Conservation (phyloP, 2,888 invertebrate genomes). For the Emmelina monodactyla region DNA sequence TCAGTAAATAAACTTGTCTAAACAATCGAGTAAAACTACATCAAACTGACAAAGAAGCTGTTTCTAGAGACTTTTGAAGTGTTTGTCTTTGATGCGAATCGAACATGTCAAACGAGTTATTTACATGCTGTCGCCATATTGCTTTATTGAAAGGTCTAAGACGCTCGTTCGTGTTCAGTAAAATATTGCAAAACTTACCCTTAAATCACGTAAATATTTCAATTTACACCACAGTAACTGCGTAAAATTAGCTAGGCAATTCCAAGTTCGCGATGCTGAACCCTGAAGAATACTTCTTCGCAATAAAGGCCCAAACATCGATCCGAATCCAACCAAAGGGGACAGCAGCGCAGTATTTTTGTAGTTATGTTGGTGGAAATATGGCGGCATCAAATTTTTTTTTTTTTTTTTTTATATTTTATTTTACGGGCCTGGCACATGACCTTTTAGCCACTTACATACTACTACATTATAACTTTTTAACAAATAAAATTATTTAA, state of each 20-base stretch:
- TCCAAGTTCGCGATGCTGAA: constrained; percentile 75
- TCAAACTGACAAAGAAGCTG: too few relatives aligned
- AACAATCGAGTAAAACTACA: too few relatives aligned
- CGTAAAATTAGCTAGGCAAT: constrained; percentile 69
- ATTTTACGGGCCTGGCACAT: too few relatives aligned
- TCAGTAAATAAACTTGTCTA: too few relatives aligned
- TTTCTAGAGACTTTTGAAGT: not conserved
- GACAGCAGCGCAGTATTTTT: not conserved
- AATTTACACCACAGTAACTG: constrained; percentile 70
- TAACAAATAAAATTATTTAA: too few relatives aligned
- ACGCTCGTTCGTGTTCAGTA: constrained; percentile 10
- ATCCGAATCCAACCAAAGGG: too few relatives aligned
- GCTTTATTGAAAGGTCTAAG: constrained; percentile 31
- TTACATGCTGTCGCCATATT: constrained; percentile 65
- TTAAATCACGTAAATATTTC: constrained; percentile 57
- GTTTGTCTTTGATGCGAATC: not conserved
- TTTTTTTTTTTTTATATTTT: too few relatives aligned
- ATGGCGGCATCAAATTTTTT: not conserved
- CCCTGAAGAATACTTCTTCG: constrained; percentile 72
- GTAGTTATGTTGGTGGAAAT: not conserved
- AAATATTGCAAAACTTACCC: constrained; percentile 43
- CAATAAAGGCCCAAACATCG: constrained; percentile 73
- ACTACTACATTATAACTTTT: too few relatives aligned
- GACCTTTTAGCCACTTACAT: too few relatives aligned
- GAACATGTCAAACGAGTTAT: constrained; percentile 30